Evolutionary conservation across 2,797 vertebrate species (phyloP).

Genomic region (Spatula versicolor): DNA sequence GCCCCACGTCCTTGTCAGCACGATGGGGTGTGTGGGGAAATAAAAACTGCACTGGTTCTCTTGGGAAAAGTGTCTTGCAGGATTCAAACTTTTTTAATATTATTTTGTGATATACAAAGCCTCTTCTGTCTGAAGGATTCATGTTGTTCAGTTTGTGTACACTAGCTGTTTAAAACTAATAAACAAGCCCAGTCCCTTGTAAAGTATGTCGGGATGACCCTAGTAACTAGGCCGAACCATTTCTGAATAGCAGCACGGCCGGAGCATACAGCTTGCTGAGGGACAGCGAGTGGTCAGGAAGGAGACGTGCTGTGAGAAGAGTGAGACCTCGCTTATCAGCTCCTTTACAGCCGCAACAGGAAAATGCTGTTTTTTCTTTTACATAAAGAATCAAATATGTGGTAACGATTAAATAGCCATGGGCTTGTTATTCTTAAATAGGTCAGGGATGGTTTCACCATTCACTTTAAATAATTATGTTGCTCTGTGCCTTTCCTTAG

Average conservation of each 20-base stretch:
- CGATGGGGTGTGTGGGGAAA: rapidly evolving
- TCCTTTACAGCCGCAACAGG: rapidly evolving
- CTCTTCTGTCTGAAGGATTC: neutral
- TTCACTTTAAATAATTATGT: rapidly evolving
- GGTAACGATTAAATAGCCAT: too few relatives aligned
- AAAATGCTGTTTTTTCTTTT: neutral
- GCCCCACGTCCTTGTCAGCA: too few relatives aligned
- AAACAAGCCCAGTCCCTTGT: neutral
- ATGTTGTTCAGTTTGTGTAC: neutral
- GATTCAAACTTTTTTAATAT: neutral
- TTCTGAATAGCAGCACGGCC: neutral
- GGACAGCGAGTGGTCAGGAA: neutral
- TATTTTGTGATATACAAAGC: neutral
- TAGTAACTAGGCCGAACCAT: rapidly evolving
- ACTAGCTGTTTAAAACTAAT: neutral
- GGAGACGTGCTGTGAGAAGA: neutral
- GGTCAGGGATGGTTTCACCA: neutral
- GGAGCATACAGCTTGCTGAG: rapidly evolving
- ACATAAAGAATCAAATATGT: rapidly evolving
- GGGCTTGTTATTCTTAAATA: neutral
- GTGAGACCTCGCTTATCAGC: neutral
- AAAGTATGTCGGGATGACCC: constrained; percentile 30
- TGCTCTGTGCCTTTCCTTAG: rapidly evolving
- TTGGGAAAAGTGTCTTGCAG: neutral
- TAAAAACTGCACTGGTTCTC: rapidly evolving